phyloP scores from a whole-genome alignment of 2,797 vertebrate species.

The Anisognathus igniventris region DNA sequence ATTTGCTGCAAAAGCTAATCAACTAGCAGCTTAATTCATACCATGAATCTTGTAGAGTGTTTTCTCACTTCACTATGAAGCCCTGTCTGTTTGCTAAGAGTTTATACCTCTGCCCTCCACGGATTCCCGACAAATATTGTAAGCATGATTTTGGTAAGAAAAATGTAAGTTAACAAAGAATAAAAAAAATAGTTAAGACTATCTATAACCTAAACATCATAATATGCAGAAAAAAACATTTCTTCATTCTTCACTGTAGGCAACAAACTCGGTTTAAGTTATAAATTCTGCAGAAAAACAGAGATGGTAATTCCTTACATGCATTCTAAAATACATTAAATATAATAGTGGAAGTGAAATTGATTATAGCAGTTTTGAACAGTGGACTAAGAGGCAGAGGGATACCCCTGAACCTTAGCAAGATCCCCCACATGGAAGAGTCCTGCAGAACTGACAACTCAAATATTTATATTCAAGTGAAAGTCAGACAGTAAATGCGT shows the following conservation, averaged over 20 bases:
- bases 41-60: slow-evolving; percentile 27
- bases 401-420: neutral
- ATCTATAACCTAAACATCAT: neutral
- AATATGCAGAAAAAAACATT: neutral
- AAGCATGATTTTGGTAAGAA: neutral
- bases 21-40: slow-evolving; percentile 21
- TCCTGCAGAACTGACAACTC: neutral
- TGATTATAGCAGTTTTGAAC: neutral
- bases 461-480: neutral
- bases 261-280: neutral
- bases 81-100: neutral
- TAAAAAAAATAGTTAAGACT: neutral
- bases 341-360: neutral
- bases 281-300: neutral
- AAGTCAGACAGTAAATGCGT: neutral
- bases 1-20: slow-evolving; percentile 24
- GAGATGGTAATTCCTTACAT: neutral
- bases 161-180: neutral
- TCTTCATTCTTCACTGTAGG: fast-evolving
- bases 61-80: neutral
- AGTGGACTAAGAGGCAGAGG: neutral
- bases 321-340: neutral
- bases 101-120: neutral
- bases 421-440: neutral
- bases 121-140: neutral